phyloP scores from a whole-genome alignment of 1,140 invertebrate genomes.

The Drepana arcuata region DNA sequence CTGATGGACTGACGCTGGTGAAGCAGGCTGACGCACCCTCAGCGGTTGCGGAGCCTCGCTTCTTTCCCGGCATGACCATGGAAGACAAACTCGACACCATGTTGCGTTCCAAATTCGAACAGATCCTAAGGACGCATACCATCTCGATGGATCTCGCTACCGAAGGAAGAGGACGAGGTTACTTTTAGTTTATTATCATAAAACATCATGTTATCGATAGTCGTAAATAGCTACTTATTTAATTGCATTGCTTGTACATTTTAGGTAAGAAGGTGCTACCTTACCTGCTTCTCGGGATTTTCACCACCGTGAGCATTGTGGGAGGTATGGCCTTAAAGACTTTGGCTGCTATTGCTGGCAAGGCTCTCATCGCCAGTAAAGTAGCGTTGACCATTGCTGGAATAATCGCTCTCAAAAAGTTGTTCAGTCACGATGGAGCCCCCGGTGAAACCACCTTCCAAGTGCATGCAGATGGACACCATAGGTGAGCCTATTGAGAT shows the following conservation, averaged over 20 bases:
- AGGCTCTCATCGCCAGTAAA: slow-evolving; percentile 79
- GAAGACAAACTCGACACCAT: slow-evolving; percentile 66
- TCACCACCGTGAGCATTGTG: slow-evolving; percentile 75
- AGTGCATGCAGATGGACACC: slow-evolving; percentile 76
- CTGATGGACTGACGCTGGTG: slow-evolving; percentile 73
- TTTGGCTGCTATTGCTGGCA: slow-evolving; percentile 76
- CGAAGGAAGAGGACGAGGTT: slow-evolving; percentile 68
- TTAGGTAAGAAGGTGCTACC: slow-evolving; percentile 69
- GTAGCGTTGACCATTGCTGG: slow-evolving; percentile 79
- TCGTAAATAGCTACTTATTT: slow-evolving; percentile 3
- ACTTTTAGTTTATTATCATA: neutral
- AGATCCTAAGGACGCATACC: slow-evolving; percentile 63
- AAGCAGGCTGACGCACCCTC: slow-evolving; percentile 70
- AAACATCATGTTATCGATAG: too few relatives aligned
- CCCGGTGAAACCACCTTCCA: slow-evolving; percentile 76
- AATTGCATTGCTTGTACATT: slow-evolving; percentile 14
- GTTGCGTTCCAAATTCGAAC: slow-evolving; percentile 62
- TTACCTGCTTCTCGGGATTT: slow-evolving; percentile 74
- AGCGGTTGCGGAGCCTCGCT: slow-evolving; percentile 56
- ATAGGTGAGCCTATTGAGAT: too few relatives aligned
- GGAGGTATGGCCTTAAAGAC: slow-evolving; percentile 76
- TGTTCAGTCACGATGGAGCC: slow-evolving; percentile 75
- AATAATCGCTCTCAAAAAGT: slow-evolving; percentile 79
- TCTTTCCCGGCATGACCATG: slow-evolving; percentile 61
- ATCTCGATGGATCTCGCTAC: slow-evolving; percentile 62